Conservation (phyloP, 2,888 invertebrate genomes). For the Lordiphosa andalusiaca region DNA sequence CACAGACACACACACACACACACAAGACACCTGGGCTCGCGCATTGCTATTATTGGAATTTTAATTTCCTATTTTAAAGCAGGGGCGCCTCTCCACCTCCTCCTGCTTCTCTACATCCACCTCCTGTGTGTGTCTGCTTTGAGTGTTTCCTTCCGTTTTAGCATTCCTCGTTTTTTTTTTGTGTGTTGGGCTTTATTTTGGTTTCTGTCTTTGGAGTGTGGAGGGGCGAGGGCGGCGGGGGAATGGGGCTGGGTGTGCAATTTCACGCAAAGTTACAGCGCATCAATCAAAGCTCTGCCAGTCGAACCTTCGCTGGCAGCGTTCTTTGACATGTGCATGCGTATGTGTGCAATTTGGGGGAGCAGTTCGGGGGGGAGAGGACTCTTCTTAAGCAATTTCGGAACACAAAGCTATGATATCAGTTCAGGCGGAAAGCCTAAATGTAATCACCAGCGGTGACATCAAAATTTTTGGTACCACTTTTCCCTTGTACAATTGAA, state of each 20-base stretch:
- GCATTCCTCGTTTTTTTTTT: conserved; percentile 2
- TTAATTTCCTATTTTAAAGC: conserved; percentile 73
- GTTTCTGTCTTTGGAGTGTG: conserved; percentile 24
- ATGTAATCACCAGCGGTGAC: too few species aligned
- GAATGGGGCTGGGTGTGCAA: conserved; percentile 51
- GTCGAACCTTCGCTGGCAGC: background rate
- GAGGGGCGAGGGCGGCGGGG: too few species aligned
- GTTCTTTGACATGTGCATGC: too few species aligned
- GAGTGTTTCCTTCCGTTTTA: conserved; percentile 55
- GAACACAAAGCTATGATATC: too few species aligned
- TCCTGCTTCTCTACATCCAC: too few species aligned
- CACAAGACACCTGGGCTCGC: conserved; percentile 5
- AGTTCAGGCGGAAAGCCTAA: too few species aligned
- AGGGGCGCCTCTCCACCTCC: conserved; percentile 1
- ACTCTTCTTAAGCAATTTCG: too few species aligned
- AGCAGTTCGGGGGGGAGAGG: too few species aligned
- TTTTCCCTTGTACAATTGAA: too few species aligned
- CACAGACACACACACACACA: conserved; percentile 12
- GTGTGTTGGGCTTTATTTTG: conserved; percentile 16
- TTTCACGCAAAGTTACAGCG: conserved; percentile 67
- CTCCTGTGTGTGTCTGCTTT: conserved; percentile 9
- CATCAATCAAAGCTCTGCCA: conserved; percentile 64
- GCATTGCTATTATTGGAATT: conserved; percentile 69
- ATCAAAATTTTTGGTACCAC: too few species aligned
- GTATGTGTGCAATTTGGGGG: background rate